Conservation (phyloP, 2,113 vertebrate species). For the Ageneiosus marmoratus region DNA sequence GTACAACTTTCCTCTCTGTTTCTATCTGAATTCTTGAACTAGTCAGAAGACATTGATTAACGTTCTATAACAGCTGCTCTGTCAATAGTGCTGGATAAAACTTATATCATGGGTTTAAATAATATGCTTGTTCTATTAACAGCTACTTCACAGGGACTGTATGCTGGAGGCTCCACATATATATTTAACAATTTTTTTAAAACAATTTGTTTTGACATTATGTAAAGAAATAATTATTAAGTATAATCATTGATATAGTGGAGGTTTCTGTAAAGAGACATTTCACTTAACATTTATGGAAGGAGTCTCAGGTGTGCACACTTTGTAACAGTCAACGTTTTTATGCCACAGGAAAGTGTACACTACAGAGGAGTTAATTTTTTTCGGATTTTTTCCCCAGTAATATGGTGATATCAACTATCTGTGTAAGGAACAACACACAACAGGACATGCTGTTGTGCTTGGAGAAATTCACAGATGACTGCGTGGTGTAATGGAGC, state of each 20-base stretch:
- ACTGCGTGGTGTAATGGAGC: neutral
- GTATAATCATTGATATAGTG: no score
- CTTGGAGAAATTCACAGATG: neutral
- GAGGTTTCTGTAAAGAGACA: no score
- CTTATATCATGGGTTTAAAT: neutral
- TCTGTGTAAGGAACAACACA: no score
- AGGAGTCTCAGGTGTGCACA: no score
- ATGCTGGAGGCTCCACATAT: neutral
- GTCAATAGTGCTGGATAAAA: neutral
- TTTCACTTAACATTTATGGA: no score
- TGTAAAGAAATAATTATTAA: no score
- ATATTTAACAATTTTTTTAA: no score
- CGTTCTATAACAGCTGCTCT: neutral
- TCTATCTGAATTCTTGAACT: neutral
- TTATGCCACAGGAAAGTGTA: neutral
- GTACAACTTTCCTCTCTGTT: neutral
- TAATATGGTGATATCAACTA: neutral
- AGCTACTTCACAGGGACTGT: neutral
- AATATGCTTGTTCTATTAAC: neutral
- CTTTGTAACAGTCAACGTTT: neutral
- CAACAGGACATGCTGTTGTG: no score
- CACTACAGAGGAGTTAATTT: neutral
- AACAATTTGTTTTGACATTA: no score
- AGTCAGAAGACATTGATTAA: neutral
- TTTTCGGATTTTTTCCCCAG: no score